Base-by-base conservation (phyloP, 1,140 invertebrate genomes). In the Hirudo medicinalis region DNA sequence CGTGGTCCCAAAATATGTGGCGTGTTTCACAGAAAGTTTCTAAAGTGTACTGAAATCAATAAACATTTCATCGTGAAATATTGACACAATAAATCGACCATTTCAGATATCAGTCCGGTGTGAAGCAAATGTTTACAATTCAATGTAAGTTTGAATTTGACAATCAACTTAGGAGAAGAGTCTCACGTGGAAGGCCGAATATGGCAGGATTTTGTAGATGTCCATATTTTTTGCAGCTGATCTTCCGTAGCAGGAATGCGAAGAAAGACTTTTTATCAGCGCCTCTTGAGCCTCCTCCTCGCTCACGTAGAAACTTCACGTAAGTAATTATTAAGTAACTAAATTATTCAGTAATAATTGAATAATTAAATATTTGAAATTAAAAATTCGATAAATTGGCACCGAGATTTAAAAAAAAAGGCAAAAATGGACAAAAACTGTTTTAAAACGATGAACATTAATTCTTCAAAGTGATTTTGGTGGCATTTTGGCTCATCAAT, bases 21-120 rank as follows among this genome's bases (percentile, higher is more conserved):
- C 85, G 77, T 68, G 81, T 84, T 75, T 86, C 85, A 6, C 83
- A 84, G 75, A 84, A 86, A 20, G 83, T 84, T 75, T 86, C 83
- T 71, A 86, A 76, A 57, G 83, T 78, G 72, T 86, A 86, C 83
- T 86, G 74, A 9, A 20, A 17, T 27, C 22, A 71, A 8, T 49
- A 49, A 71, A 71, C 25, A 53, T 63, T 29, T 40, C 20, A 67
- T 29, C 22, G 20, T 15, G 49, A 40, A 69, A 11, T 17, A 69
- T 17, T 13, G 36, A 27, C 2, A 69, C 20, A 32, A 63, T n/a
- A 25, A 63, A 63, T 63, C 29, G 15, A 11, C 19, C 19, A 63
- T 63, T 36, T 36, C 32, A 36, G 2, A 36, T 6, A 36, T 36
- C 6, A 3, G 32, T 36, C 32, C 6, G 6, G 6, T 36, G 2